These are phyloP conservation scores for Platyscapa corneri DNA, from an alignment of 1,140 invertebrate genomes.

Conservation along the genomic window DNA sequence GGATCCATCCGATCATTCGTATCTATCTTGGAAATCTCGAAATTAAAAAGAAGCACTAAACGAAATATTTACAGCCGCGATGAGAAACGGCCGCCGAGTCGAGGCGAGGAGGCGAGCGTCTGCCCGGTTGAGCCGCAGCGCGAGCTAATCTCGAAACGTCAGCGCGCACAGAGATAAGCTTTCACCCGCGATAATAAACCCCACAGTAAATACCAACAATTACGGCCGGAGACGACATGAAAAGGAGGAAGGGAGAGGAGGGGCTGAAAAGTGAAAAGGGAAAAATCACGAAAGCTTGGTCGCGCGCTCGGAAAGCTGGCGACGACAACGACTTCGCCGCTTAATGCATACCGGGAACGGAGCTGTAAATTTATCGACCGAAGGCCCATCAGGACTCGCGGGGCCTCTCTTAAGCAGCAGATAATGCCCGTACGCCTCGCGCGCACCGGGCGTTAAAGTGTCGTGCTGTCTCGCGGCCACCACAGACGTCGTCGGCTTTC, in stretches of 20 bases:
- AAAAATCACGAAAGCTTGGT: not conserved
- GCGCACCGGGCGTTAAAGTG: slow-evolving; percentile 8
- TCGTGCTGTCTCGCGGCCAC: too few species aligned
- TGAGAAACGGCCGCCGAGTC: too few species aligned
- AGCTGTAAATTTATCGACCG: slow-evolving; percentile 69
- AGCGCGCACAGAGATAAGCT: not conserved
- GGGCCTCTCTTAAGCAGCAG: slow-evolving; percentile 62
- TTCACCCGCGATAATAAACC: slow-evolving; percentile 23
- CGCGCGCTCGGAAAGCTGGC: not conserved
- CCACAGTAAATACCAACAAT: slow-evolving; percentile 10
- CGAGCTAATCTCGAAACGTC: slow-evolving; percentile 3
- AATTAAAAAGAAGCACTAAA: not conserved
- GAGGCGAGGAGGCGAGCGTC: not conserved
- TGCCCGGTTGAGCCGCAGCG: not conserved
- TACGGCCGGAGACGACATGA: not conserved
- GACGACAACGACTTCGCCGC: slow-evolving; percentile 24
- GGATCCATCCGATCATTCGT: too few species aligned
- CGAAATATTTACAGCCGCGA: not conserved
- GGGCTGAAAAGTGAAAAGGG: slow-evolving; percentile 15
- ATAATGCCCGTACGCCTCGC: slow-evolving; percentile 56
- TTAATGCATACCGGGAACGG: slow-evolving; percentile 60
- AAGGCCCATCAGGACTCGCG: slow-evolving; percentile 59
- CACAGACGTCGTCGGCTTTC: too few species aligned
- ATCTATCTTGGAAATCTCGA: not conserved
- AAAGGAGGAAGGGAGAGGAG: slow-evolving; percentile 29